These are phyloP conservation scores for Gastracanthus pulcherrimus DNA, from an alignment of 2,888 invertebrate species.

Conservation along the genomic window DNA sequence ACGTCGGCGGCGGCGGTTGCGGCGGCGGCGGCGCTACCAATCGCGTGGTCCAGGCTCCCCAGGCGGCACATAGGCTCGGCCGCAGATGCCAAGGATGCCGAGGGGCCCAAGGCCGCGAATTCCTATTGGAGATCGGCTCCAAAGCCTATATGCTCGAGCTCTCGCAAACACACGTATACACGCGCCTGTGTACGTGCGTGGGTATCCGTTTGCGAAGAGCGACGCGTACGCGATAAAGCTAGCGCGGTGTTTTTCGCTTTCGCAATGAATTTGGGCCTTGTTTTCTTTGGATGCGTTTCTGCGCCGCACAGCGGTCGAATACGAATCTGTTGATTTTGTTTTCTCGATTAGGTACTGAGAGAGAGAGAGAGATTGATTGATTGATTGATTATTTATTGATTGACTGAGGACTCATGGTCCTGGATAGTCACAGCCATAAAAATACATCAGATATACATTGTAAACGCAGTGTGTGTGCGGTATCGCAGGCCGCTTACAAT, in stretches of 20 bases:
- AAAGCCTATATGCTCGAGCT: not conserved
- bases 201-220: not conserved
- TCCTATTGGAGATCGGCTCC: constrained; percentile 37
- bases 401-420: too few species aligned
- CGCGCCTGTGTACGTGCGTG: not conserved
- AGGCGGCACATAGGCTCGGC: constrained; percentile 60
- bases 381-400: too few species aligned
- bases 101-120: constrained; percentile 61
- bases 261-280: too few species aligned
- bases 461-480: not conserved
- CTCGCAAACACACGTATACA: not conserved
- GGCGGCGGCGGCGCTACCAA: constrained; percentile 44
- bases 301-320: too few species aligned
- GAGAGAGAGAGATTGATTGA: too few species aligned
- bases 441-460: not conserved
- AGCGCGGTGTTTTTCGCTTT: too few species aligned
- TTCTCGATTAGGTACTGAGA: too few species aligned
- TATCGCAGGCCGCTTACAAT: too few species aligned
- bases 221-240: too few species aligned
- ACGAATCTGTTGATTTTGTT: constrained; percentile 6
- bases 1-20: constrained; percentile 51
- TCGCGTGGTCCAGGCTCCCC: constrained; percentile 21
- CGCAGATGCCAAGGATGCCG: constrained; percentile 65
- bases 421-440: too few species aligned
- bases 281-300: too few species aligned